Conservation (phyloP, 1,140 invertebrate genomes). For the Globodera rostochiensis region DNA sequence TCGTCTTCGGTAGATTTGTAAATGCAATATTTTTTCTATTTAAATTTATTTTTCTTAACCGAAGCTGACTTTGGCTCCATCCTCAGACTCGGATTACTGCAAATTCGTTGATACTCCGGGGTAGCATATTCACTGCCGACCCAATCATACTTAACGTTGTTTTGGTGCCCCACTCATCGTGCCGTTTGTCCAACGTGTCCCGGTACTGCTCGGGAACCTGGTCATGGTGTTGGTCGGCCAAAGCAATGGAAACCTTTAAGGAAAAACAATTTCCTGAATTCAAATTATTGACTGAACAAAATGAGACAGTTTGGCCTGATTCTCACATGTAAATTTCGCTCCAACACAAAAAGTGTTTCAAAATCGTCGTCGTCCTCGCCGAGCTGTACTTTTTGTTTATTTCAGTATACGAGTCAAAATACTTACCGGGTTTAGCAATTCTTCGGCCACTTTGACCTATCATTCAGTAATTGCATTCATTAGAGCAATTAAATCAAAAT, state of each 20-base stretch:
- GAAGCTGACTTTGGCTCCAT: too few relatives aligned
- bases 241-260: background rate
- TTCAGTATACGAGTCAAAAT: background rate
- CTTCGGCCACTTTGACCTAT: background rate
- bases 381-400: background rate
- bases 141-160: too few relatives aligned
- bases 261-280: too few relatives aligned
- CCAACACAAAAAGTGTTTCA: conserved; percentile 16
- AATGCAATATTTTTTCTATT: too few relatives aligned
- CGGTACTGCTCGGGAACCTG: conserved; percentile 18
- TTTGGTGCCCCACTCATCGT: background rate
- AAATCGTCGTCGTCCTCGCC: conserved; percentile 55
- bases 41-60: too few relatives aligned
- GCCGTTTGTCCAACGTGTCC: conserved; percentile 1
- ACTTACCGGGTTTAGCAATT: conserved; percentile 8
- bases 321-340: background rate
- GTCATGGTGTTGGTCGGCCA: conserved; percentile 5
- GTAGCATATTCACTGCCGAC: too few relatives aligned
- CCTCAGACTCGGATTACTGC: too few relatives aligned
- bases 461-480: background rate
- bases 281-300: too few relatives aligned
- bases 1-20: too few relatives aligned
- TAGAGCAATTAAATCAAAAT: background rate
- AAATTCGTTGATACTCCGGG: too few relatives aligned
- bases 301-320: too few relatives aligned